Percentiles rank a stretch among this genome's conserved stretches.
phyloP scores from a whole-genome alignment of 1,140 invertebrate species.

The Drosophila arawakana region DNA sequence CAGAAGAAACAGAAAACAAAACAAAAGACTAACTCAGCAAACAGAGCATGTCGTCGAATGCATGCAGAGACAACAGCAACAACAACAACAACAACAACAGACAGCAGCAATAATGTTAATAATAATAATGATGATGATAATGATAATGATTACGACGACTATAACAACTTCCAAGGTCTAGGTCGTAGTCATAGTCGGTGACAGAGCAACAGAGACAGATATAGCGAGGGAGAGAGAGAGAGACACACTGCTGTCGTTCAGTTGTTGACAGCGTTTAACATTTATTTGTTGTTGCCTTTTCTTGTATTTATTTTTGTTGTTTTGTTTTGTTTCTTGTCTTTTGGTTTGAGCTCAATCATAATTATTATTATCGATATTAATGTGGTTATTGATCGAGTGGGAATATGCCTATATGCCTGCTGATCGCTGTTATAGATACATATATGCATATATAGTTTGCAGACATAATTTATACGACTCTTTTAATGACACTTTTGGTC shows the following conservation, averaged over 20 bases:
- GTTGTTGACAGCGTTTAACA: slow-evolving; percentile 68
- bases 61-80: slow-evolving; percentile 20
- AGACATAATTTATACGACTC: slow-evolving; percentile 50
- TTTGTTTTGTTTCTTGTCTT: slow-evolving; percentile 24
- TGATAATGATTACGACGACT: slow-evolving; percentile 14
- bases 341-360: slow-evolving; percentile 44
- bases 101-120: slow-evolving; percentile 10
- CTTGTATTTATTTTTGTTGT: slow-evolving; percentile 1
- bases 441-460: not conserved
- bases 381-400: slow-evolving; percentile 34
- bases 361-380: slow-evolving; percentile 48
- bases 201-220: slow-evolving; percentile 5
- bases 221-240: not conserved
- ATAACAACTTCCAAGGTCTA: slow-evolving; percentile 67
- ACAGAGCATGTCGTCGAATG: slow-evolving; percentile 57
- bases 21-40: slow-evolving; percentile 51
- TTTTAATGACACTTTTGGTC: slow-evolving; percentile 36
- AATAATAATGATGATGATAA: slow-evolving; percentile 15
- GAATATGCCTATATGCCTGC: slow-evolving; percentile 31
- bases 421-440: slow-evolving; percentile 30
- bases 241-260: slow-evolving; percentile 17
- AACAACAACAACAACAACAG: slow-evolving; percentile 29
- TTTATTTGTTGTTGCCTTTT: slow-evolving; percentile 36
- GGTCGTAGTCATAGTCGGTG: slow-evolving; percentile 54
- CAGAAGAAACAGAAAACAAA: slow-evolving; percentile 13